Conservation (phyloP, 1,140 invertebrate genomes). For the Hylaeus volcanicus region DNA sequence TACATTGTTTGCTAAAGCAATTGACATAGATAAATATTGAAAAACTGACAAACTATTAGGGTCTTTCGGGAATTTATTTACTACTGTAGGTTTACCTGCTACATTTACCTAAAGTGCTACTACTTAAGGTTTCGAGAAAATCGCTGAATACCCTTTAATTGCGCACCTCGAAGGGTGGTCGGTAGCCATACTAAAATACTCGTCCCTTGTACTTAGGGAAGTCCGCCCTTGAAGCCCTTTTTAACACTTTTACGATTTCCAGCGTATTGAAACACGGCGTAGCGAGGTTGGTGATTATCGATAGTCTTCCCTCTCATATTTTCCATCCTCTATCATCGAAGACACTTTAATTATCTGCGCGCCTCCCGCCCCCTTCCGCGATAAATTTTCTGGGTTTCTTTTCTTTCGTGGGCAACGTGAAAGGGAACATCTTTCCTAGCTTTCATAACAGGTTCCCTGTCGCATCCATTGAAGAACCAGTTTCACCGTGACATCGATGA, state of each 20-base stretch:
- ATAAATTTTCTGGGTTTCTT: conserved; percentile 26
- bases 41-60: no score
- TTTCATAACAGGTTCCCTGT: neutral
- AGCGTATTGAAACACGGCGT: conserved; percentile 57
- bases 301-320: conserved; percentile 18
- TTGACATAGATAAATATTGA: no score
- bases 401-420: neutral
- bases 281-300: conserved; percentile 23
- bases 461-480: neutral
- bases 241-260: conserved; percentile 70
- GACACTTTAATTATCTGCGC: conserved; percentile 48
- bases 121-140: conserved; percentile 33
- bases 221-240: conserved; percentile 61
- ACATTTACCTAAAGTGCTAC: neutral
- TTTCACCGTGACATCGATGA: neutral
- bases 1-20: no score
- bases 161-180: neutral
- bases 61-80: no score
- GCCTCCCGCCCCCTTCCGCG: neutral
- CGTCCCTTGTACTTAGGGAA: conserved; percentile 34
- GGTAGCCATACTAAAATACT: conserved; percentile 57
- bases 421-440: conserved; percentile 17
- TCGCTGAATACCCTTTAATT: conserved; percentile 36
- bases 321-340: conserved; percentile 18
- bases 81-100: no score